Evolutionary conservation across 2,113 vertebrate genomes (phyloP), one percentile per base, ranked within the genome.

Genomic region (Entomyzon cyanotis): DNA sequence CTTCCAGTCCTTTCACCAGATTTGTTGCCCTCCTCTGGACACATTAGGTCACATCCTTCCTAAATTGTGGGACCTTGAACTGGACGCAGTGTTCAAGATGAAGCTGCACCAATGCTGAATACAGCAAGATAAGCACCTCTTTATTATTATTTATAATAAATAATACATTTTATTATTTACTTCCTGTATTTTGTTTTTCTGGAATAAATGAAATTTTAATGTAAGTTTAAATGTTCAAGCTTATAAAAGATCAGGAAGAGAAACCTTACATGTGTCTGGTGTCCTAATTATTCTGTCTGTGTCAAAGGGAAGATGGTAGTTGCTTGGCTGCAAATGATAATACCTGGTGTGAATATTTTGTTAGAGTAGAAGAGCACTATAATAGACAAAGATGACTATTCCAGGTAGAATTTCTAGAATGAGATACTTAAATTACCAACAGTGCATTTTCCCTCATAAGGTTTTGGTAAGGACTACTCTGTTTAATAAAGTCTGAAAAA

Each of bases 161-260:
- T 33, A 35, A n/a, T 11, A 5, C 5, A 11, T 25, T 50, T 25
- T 67, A 28, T 68, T 53, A 27, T 70, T 70, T 86, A 21, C 67
- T 41, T 69, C 67, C 11, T 79, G 4, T 22, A 7, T 64, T 94
- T 93, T 94, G 15, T 49, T 80, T 94, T 95, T 82, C 79, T 89
- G 68, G 14, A 90, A 35, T 85, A 41, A 62, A 82, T 60, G 17
- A 58, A 37, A 27, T 83, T 92, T 82, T 78, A 37, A 24, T 75
- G 15, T 50, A 22, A 30, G 12, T 84, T 84, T 91, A 67, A 84
- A 28, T 82, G 5, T n/a, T 78, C 68, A 62, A 76, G 47, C 24
- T 93, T 95, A 82, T 89, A 63, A 91, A 93, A 93, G 59, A 44
- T 87, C 46, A 76, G 85, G 59, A 96, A 78, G 91, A 86, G 47